Percentiles rank a stretch among this genome's conserved stretches.
phyloP scores from a whole-genome alignment of 2,888 invertebrate species.

The Eristalis tenax region DNA sequence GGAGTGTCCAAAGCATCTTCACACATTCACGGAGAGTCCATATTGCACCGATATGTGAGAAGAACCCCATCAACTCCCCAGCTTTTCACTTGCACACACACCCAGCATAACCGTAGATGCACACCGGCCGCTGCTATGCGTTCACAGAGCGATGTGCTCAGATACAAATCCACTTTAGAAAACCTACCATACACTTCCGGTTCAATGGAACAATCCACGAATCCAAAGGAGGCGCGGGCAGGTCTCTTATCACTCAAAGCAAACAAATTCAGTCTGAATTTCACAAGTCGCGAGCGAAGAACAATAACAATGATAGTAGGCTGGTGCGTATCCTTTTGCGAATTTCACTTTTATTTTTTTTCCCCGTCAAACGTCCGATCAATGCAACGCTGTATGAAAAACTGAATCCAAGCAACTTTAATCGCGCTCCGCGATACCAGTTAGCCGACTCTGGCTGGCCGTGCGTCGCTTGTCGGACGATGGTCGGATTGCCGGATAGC shows the following conservation, averaged over 20 bases:
- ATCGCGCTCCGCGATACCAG: constrained; percentile 66
- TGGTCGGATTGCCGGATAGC: constrained; percentile 10
- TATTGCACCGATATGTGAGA: neutral
- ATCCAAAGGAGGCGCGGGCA: neutral
- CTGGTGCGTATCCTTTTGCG: constrained; percentile 66
- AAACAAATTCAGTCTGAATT: constrained; percentile 4
- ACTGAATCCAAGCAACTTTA: constrained; percentile 68
- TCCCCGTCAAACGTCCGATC: constrained; percentile 70
- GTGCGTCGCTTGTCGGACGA: constrained; percentile 19
- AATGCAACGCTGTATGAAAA: constrained; percentile 70
- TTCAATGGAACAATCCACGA: constrained; percentile 34
- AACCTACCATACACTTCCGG: constrained; percentile 68
- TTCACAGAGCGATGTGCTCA: neutral
- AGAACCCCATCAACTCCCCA: neutral
- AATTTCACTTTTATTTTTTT: constrained; percentile 70
- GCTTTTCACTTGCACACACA: neutral
- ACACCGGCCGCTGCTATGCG: too few species aligned
- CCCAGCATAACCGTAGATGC: neutral
- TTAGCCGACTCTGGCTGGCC: constrained; percentile 43
- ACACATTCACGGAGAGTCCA: neutral
- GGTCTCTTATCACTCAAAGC: neutral
- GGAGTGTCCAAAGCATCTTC: neutral
- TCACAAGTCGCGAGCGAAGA: constrained; percentile 14
- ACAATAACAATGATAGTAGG: constrained; percentile 13
- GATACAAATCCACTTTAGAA: constrained; percentile 14